phyloP scores from a whole-genome alignment of 1,140 invertebrate genomes.

The Thereuonema tuberculata region DNA sequence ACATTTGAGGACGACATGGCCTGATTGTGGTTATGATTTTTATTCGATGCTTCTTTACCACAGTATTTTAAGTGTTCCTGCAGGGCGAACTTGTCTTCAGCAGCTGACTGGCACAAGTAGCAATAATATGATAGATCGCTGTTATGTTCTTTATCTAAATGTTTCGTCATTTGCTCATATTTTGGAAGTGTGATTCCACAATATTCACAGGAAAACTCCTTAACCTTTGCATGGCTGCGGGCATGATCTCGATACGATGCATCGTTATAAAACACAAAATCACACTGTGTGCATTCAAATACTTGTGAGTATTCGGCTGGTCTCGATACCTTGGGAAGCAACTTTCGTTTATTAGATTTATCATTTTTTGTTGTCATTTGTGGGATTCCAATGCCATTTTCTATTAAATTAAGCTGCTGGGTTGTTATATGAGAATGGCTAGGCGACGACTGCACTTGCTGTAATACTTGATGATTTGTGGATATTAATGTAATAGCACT shows the following conservation, averaged over 20 bases:
- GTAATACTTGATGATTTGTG: background rate
- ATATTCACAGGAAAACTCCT: constrained; percentile 4
- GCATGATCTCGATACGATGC: constrained; percentile 4
- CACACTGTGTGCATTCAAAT: constrained; percentile 3
- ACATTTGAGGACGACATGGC: background rate
- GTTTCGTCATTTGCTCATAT: constrained; percentile 7
- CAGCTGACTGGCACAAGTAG: background rate
- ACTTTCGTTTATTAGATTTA: background rate
- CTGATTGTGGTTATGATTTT: background rate
- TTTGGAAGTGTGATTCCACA: constrained; percentile 3
- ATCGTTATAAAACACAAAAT: background rate
- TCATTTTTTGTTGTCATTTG: background rate
- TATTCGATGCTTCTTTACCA: background rate
- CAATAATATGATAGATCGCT: constrained; percentile 6
- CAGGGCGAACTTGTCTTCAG: background rate
- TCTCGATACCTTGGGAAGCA: background rate
- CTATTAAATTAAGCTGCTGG: background rate
- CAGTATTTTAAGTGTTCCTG: constrained; percentile 6
- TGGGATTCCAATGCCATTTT: background rate
- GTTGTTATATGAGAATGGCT: background rate
- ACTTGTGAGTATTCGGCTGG: background rate
- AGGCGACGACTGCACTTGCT: background rate
- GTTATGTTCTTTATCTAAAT: constrained; percentile 7
- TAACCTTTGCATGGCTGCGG: background rate
- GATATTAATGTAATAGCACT: background rate